Conservation (phyloP, 2,113 vertebrate genomes). For the Clarias macrocephalus region DNA sequence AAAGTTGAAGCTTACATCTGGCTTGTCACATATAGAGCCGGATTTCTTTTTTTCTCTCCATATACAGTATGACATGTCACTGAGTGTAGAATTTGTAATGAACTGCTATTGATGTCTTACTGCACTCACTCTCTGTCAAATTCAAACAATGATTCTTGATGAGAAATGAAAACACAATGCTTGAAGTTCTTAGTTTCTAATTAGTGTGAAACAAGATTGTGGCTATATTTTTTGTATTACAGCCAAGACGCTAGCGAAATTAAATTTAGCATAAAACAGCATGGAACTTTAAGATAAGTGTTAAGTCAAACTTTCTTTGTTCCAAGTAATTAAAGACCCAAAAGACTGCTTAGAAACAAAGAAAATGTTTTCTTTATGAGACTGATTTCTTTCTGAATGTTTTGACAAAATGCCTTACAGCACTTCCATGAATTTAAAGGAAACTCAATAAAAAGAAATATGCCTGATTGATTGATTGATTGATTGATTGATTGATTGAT, state of each 20-base stretch:
- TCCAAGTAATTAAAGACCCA: constrained; percentile 4
- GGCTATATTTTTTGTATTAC: neutral
- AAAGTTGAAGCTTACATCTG: neutral
- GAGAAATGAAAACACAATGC: neutral
- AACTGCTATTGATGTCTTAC: neutral
- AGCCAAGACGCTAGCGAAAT: neutral
- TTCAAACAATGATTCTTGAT: neutral
- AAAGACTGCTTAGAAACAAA: neutral
- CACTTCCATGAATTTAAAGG: neutral
- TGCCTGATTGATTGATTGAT: neutral
- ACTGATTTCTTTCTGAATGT: neutral
- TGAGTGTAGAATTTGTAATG: neutral
- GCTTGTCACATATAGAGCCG: neutral
- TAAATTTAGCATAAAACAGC: neutral
- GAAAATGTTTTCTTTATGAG: neutral
- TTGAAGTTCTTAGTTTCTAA: constrained; percentile 15
- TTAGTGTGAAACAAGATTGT: neutral
- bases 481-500: too few relatives aligned
- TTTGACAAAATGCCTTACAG: neutral
- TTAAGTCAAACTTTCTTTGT: neutral
- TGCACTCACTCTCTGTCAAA: neutral
- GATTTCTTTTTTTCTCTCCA: neutral
- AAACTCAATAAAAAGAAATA: neutral
- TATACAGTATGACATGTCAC: neutral
- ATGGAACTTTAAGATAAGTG: constrained; percentile 12